A percentile compares a stretch with the other conserved stretches of the same genome.
Evolutionary conservation across 2,888 invertebrate species (phyloP).

Genomic region (Drosophila histrio): DNA sequence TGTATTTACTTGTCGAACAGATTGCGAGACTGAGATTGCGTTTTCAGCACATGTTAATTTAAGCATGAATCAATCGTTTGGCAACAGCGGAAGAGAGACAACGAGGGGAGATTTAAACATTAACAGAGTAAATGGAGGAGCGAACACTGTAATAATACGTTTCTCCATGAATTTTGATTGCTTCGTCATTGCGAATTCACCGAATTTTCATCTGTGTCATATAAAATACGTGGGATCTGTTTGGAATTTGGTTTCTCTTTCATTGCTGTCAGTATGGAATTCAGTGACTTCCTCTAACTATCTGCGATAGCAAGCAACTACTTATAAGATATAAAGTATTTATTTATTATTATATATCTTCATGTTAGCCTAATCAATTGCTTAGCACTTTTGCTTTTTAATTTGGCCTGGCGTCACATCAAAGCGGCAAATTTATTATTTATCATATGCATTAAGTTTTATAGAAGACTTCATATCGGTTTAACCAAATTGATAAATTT

Average conservation of each 20-base stretch:
- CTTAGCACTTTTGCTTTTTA: slow-evolving; percentile 12
- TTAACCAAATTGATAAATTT: slow-evolving; percentile 9
- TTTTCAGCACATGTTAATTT: slow-evolving; percentile 46
- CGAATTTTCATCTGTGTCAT: slow-evolving; percentile 36
- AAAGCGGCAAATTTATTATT: neutral
- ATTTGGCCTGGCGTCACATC: neutral
- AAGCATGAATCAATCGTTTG: slow-evolving; percentile 32
- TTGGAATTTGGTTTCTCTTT: neutral
- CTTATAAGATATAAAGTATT: neutral
- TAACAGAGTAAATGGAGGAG: neutral
- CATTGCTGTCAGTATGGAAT: neutral
- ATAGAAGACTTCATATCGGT: neutral
- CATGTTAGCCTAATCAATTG: neutral
- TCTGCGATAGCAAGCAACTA: neutral
- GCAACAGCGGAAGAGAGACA: neutral
- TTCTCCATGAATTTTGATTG: slow-evolving; percentile 36
- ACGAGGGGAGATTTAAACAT: neutral
- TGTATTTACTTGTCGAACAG: slow-evolving; percentile 15
- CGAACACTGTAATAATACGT: slow-evolving; percentile 14
- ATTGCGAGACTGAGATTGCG: slow-evolving; percentile 20
- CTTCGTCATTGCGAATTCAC: slow-evolving; percentile 44
- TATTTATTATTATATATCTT: neutral
- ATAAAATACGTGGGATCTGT: neutral
- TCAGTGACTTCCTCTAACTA: neutral
- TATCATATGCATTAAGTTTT: slow-evolving; percentile 7